These are phyloP conservation scores for Isurus oxyrinchus DNA, from an alignment of 2,113 vertebrate species.

Conservation along the genomic window DNA sequence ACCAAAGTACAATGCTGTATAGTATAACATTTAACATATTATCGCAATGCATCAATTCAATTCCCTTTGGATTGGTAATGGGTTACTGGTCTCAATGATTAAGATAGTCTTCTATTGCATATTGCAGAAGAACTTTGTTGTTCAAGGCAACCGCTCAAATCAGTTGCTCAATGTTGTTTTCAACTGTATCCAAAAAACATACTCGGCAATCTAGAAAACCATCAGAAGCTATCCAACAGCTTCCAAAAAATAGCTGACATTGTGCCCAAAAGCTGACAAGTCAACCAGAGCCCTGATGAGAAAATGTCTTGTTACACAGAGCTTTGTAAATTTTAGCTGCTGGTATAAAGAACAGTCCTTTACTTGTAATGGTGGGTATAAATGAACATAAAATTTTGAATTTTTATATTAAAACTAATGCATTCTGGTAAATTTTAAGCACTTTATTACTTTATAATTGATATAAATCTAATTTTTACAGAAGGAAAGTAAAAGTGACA, in stretches of 20 bases:
- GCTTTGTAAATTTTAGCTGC: background rate
- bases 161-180: background rate
- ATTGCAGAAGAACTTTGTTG: background rate
- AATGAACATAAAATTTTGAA: background rate
- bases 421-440: background rate
- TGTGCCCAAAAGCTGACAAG: background rate
- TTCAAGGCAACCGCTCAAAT: background rate
- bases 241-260: background rate
- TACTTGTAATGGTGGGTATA: background rate
- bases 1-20: background rate
- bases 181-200: background rate
- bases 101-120: background rate
- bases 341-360: background rate
- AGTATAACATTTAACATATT: background rate
- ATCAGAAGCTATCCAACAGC: background rate
- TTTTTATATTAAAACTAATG: background rate
- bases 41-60: background rate
- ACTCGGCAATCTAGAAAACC: background rate
- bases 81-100: background rate
- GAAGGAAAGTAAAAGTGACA: background rate
- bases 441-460: background rate
- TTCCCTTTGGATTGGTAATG: background rate
- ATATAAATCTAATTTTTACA: background rate
- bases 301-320: background rate
- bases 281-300: background rate